These are phyloP conservation scores for Fistularia tabacaria DNA, from an alignment of 2,797 vertebrate species.

Conservation along the genomic window DNA sequence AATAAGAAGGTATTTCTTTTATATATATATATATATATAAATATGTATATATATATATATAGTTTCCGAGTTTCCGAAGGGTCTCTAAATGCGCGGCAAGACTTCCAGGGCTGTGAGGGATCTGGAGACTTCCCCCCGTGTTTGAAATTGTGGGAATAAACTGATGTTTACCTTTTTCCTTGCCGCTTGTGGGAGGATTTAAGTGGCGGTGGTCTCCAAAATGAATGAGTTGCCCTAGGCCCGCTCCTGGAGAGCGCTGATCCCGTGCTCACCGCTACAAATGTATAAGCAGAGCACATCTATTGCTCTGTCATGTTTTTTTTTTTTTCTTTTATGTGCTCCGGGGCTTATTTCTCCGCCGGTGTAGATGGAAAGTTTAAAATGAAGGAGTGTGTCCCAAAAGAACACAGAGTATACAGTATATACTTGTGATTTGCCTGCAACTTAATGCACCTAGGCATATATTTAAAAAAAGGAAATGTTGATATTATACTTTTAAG, in stretches of 20 bases:
- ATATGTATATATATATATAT: too few relatives aligned
- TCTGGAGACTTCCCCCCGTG: slow-evolving; percentile 11
- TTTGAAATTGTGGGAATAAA: slow-evolving; percentile 6
- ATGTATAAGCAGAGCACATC: slow-evolving; percentile 9
- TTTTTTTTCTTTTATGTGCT: slow-evolving; percentile 9
- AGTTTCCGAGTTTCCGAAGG: too few relatives aligned
- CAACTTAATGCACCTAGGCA: slow-evolving; percentile 4
- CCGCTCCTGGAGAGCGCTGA: slow-evolving; percentile 40
- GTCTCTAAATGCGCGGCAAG: too few relatives aligned
- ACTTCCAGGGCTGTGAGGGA: neutral
- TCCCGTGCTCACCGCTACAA: slow-evolving; percentile 18
- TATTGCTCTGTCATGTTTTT: slow-evolving; percentile 11
- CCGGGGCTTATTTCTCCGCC: slow-evolving; percentile 43
- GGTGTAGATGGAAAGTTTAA: slow-evolving; percentile 24
- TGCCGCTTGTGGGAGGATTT: slow-evolving; percentile 21
- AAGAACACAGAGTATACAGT: slow-evolving; percentile 23
- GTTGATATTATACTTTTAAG: slow-evolving; percentile 24
- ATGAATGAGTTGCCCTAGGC: slow-evolving; percentile 53
- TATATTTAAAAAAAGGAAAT: slow-evolving; percentile 30
- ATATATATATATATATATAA: too few relatives aligned
- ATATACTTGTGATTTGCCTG: slow-evolving; percentile 13
- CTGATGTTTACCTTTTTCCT: slow-evolving; percentile 36
- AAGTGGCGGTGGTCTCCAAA: slow-evolving; percentile 38
- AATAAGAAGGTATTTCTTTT: too few relatives aligned
- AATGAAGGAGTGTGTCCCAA: slow-evolving; percentile 41